Evolutionary conservation across 2,888 invertebrate species (phyloP), one percentile per base, ranked within the genome.

Genomic region (Campoplex capitator): DNA sequence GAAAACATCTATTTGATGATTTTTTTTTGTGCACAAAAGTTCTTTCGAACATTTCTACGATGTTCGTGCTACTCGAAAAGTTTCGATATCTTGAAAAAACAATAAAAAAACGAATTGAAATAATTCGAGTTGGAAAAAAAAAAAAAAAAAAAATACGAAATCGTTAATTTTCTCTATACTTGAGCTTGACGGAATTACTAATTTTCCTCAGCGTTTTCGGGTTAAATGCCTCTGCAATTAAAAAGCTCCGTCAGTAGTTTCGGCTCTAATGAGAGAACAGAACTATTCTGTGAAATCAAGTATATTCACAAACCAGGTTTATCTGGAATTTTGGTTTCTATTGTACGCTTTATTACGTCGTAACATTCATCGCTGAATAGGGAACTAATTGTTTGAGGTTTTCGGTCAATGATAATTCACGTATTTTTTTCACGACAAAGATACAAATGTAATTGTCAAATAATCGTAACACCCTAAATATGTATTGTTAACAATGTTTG

Each of bases 221-320:
- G 9, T 58, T 54, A 13, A 23, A 74, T 23, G 54, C 42, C 18
- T 35, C 28, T 51, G 7, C 35, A 58, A 75, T 74, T 70, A 58
- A 77, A 83, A 56, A 70, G 48, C 86, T 56, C 32, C 32, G 86
- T 86, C 86, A 62, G 83, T 86, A 81, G 77, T 86, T 83, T 81
- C 58, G 58, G 48, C 71, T 48, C 70, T 85, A 85, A 87, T 85
- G n/a, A n/a, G 83, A 85, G 85, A 79, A 51, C 76, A 67, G 83
- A 38, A 79, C 85, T 75, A 79, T 79, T 42, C 54, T 35, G 23
- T 58, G 45, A 51, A 87, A 85, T 85, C 65, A 62, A 83, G 83
- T 78, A 54, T 67, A 80, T 86, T 67, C 76, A 76, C 74, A 42
- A 42, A 74, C 80, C 80, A 74, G 56, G 62, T 74, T 71, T 51